A percentile compares a stretch with the other conserved stretches of the same genome.
phyloP scores from a whole-genome alignment of 2,113 vertebrate species.

The Pelecanoides urinatrix region DNA sequence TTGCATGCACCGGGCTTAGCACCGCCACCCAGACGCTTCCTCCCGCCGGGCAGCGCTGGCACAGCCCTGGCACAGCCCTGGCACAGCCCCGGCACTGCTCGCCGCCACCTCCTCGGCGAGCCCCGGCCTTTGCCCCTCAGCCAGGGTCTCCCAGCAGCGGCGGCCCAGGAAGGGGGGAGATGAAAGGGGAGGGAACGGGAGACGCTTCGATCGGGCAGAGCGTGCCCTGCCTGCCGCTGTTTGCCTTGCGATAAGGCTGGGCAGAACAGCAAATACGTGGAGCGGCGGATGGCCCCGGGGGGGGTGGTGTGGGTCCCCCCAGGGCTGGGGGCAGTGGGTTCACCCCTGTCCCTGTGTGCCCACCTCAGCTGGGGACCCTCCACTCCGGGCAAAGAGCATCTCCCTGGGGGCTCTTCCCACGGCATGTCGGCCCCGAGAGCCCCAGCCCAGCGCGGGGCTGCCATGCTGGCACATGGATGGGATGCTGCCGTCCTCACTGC shows the following conservation, averaged over 20 bases:
- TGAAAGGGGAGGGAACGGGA: background rate
- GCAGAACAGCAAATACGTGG: conserved; percentile 57
- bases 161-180: background rate
- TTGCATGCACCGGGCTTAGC: conserved; percentile 1
- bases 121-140: conserved; percentile 32
- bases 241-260: conserved; percentile 66
- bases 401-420: background rate
- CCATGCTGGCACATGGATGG: rapidly evolving
- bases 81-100: background rate
- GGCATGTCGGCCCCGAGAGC: background rate
- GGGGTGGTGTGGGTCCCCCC: too few relatives aligned
- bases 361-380: background rate
- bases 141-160: background rate
- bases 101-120: background rate
- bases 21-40: conserved; percentile 46
- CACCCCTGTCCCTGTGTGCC: background rate
- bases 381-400: background rate
- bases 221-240: conserved; percentile 27
- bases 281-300: background rate
- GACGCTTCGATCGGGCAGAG: conserved; percentile 24
- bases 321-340: too few relatives aligned
- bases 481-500: background rate
- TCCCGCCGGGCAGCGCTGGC: background rate
- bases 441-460: background rate
- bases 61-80: background rate